Evolutionary conservation across 2,797 vertebrate genomes (phyloP), one percentile per base, ranked within the genome.

Genomic region (Pagetopsis macropterus): DNA sequence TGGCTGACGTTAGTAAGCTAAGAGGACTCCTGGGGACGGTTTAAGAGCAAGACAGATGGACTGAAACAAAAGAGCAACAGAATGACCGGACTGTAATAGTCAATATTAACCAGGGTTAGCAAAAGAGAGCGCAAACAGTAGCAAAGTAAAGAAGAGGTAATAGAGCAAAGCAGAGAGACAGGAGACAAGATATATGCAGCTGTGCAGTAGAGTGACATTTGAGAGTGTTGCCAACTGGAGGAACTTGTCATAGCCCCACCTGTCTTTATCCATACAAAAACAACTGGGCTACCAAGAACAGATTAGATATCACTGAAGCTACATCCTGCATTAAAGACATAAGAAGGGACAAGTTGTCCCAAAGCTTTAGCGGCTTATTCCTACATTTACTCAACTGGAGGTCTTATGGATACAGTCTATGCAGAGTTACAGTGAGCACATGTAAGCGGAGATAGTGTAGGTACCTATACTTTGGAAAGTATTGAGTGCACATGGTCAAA

Each of bases 181-280:
- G 68, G 23, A 73, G 57, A 70, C 62, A 65, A 27, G 72, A 71
- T 63, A 77, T 70, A 81, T 78, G 77, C 61, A 62, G 62, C 50
- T 68, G 64, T 81, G 85, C 56, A 61, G 58, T 10, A 55, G 68
- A 70, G 83, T 89, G 90, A 90, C 68, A 92, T 92, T 88, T 90
- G 87, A 92, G 88, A 88, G 76, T 41, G 60, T 68, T 82, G 84
- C 87, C 88, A 91, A 89, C 82, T 87, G 83, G 65, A 82, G 80
- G 84, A 84, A 81, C 87, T 70, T 81, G 80, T 89, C 84, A 81
- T 55, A 74, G 81, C 71, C 76, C 84, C 92, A 91, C 89, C 89
- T 94, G 89, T 93, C 82, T 91, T 85, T 76, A 88, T 84, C 83
- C 86, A 81, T 86, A 85, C 81, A 84, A 83, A 90, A 84, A 79